Base-by-base conservation (phyloP, 2,797 vertebrate species). In the Staurois parvus region DNA sequence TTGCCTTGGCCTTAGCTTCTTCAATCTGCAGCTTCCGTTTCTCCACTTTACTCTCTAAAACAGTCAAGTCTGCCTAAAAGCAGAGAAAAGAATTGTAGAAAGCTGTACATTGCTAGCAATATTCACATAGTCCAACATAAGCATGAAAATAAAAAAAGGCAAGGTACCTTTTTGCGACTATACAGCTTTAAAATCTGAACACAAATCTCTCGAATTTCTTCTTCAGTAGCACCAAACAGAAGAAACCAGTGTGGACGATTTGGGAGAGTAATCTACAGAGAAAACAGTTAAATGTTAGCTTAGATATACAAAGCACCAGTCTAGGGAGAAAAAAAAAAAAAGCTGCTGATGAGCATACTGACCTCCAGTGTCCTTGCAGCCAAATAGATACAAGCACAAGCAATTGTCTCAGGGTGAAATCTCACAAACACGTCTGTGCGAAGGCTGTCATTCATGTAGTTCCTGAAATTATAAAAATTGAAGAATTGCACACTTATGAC, bases 1-100 rank as follows among this genome's bases (percentile, higher is more conserved):
- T 97, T 0, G 97, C 97, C 75, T 99, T 98, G 1, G 97, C 95
- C 91, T 99, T 99, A 0, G 96, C 97, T 88, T 99, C 98, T 15
- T 98, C 97, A 0, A 99, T 91, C 72, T 96, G 96, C 4, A 97
- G 84, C 79, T 97, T 99, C 81, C 96, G 95, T 88, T 97, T 96
- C 56, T 99, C 98, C 76, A 99, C 96, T 88, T 97, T 97, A 87
- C 95, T 95, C 90, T 99, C 98, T 89, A 99, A 88, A 6, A 91
- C 84, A 28, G 91, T 89, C 68, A 95, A 72, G 19, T 95, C 94
- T 17, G 94, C 92, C 95, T 96, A 69, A 0, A 52, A 29, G 12
- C 1, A 64, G n/a, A 59, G 34, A 5, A 1, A 59, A 7, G n/a
- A 0, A 37, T 26, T 6, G 37, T 34, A 34, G 7, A 12, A 48